Evolutionary conservation across 2,113 vertebrate species (phyloP).

Genomic region (Tenebrosternarchus preto): DNA sequence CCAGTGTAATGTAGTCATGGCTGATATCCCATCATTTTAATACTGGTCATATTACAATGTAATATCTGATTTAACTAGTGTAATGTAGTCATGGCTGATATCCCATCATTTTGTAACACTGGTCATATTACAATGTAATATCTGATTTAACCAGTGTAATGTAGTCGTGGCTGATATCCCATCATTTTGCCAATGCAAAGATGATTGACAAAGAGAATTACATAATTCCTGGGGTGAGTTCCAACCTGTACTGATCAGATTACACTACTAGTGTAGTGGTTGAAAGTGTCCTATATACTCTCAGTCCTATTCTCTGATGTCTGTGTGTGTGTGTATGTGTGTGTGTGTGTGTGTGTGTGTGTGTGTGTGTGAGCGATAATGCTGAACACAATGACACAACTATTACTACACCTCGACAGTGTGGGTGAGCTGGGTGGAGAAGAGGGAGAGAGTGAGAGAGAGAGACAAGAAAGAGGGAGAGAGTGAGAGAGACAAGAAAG

Average conservation of each 20-base stretch:
- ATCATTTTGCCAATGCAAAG: too few relatives aligned
- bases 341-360: slow-evolving; percentile 24
- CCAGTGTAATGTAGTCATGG: neutral
- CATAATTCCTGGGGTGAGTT: too few relatives aligned
- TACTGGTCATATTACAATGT: too few relatives aligned
- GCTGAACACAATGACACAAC: neutral
- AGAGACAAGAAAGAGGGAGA: neutral
- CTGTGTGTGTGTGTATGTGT: slow-evolving; percentile 22
- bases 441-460: neutral
- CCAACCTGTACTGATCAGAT: too few relatives aligned
- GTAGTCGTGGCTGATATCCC: neutral
- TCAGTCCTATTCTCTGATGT: too few relatives aligned
- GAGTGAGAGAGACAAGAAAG: neutral
- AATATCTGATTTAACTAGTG: neutral
- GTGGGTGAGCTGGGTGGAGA: slow-evolving; percentile 62
- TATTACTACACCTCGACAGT: slow-evolving; percentile 54
- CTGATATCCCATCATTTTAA: too few relatives aligned
- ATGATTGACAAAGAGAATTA: too few relatives aligned
- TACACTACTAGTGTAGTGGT: too few relatives aligned
- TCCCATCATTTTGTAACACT: too few relatives aligned
- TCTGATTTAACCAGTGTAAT: neutral
- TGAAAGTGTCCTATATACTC: too few relatives aligned
- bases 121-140: too few relatives aligned
- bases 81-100: neutral
- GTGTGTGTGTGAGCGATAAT: neutral